Evolutionary conservation across 2,113 vertebrate genomes (phyloP), one percentile per base, ranked within the genome.

Genomic region (Cacatua alba): DNA sequence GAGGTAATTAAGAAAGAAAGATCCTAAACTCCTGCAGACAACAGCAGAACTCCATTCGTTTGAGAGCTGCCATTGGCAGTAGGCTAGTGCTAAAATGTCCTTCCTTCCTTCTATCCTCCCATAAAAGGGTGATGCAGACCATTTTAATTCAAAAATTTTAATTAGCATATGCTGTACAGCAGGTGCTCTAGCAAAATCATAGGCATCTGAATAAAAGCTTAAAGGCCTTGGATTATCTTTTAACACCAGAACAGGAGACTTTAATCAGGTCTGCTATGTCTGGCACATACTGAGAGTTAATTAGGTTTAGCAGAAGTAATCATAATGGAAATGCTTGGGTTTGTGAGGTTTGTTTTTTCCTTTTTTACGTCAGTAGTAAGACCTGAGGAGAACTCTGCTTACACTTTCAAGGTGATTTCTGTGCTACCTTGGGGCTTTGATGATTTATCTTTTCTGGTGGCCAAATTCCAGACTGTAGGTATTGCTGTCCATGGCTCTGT

Each of bases 181-280:
- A 62, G 67, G 80, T 85, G 89, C 65, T 95, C 62, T 79, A 88
- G 51, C 5, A 2, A 95, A 95, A 86, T 64, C 48, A 23, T 64
- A 29, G 53, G n/a, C 65, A 91, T 86, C 49, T 93, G 67, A 94
- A 86, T 80, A 90, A 88, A 92, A 89, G 41, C 17, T 72, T 74
- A 85, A 74, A 84, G 49, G 72, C 25, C 48, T 86, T 90, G 79
- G 85, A 69, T 82, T 91, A 69, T 93, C n/a, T 91, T 92, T 65
- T 78, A 87, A 68, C 77, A 35, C 63, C 41, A 89, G 72, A 81
- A 79, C 44, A 94, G 86, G 55, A 88, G 75, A 87, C 24, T 82
- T 86, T 95, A 94, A 94, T 95, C 82, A 85, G 59, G 63, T 83
- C 65, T 93, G 72, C 59, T 55, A 80, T 92, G 68, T 93, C 76